A percentile compares a stretch with the other conserved stretches of the same genome.
Conservation (phyloP, 1,140 invertebrate species). For the Drosophila pectinifera region DNA sequence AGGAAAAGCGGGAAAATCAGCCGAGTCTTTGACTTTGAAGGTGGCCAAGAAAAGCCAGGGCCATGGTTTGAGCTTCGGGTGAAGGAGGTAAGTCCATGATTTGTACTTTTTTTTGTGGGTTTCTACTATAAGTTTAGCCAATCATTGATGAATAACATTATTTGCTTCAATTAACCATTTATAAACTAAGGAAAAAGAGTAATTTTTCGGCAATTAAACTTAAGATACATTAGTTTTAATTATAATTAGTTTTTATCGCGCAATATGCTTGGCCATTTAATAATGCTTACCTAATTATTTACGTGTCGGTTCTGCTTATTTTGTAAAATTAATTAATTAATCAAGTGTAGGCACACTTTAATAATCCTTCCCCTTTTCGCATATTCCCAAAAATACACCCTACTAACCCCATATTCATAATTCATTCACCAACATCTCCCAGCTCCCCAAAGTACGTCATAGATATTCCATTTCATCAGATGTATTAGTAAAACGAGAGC, state of each 20-base stretch:
- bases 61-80: constrained; percentile 69
- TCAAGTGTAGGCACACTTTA: neutral
- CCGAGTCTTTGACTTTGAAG: constrained; percentile 57
- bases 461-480: constrained; percentile 50
- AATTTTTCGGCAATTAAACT: too few relatives aligned
- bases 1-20: constrained; percentile 22
- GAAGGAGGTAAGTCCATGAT: constrained; percentile 57
- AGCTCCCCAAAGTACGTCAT: constrained; percentile 35
- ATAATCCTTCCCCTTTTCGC: constrained; percentile 14
- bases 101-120: neutral
- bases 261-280: too few relatives aligned
- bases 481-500: constrained; percentile 33
- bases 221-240: neutral
- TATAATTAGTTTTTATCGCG: neutral
- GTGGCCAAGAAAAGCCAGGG: constrained; percentile 42
- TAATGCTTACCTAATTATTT: neutral
- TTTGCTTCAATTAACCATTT: neutral
- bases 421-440: constrained; percentile 27
- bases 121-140: neutral
- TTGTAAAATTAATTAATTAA: constrained; percentile 9
- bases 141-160: neutral
- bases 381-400: constrained; percentile 3
- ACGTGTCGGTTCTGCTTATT: neutral
- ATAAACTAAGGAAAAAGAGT: neutral
- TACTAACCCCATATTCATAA: constrained; percentile 38